Percentiles rank a stretch among this genome's conserved stretches.
Evolutionary conservation across 2,888 invertebrate species (phyloP).

Genomic region (Taphrorychus bicolor): DNA sequence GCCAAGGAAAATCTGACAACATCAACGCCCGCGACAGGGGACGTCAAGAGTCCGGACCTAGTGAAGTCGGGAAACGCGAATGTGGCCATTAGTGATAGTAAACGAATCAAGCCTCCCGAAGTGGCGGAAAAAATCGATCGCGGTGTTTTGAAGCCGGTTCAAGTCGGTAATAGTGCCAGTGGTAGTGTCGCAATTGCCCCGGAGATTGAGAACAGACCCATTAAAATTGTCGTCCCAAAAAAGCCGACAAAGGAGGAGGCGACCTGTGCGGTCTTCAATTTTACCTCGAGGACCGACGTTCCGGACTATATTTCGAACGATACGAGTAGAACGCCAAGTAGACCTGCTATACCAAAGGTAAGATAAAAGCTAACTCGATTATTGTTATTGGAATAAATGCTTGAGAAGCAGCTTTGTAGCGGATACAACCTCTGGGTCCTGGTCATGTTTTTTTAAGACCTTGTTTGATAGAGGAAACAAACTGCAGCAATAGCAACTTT

Average conservation of each 20-base stretch:
- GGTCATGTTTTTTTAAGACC: no score
- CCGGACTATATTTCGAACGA: conserved; percentile 93
- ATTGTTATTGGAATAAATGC: no score
- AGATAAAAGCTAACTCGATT: no score
- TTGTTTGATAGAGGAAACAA: no score
- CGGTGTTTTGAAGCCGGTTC: conserved; percentile 15
- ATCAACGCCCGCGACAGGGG: neutral
- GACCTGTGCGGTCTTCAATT: conserved; percentile 74
- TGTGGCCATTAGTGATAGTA: neutral
- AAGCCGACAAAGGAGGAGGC: conserved; percentile 40
- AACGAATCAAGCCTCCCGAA: neutral
- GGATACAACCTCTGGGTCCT: no score
- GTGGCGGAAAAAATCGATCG: neutral
- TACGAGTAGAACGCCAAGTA: conserved; percentile 72
- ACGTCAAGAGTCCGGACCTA: neutral
- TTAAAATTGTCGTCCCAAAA: conserved; percentile 32
- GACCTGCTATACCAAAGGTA: conserved; percentile 77
- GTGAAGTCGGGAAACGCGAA: conserved; percentile 3
- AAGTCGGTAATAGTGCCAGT: conserved; percentile 19
- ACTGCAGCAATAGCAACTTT: no score
- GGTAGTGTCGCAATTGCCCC: conserved; percentile 5
- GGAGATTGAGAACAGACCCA: conserved; percentile 6
- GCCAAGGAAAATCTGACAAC: neutral
- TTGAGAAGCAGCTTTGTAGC: no score
- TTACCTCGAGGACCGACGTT: conserved; percentile 79